Base-by-base conservation (phyloP, 2,797 vertebrate species). In the Smutsia temminckii region DNA sequence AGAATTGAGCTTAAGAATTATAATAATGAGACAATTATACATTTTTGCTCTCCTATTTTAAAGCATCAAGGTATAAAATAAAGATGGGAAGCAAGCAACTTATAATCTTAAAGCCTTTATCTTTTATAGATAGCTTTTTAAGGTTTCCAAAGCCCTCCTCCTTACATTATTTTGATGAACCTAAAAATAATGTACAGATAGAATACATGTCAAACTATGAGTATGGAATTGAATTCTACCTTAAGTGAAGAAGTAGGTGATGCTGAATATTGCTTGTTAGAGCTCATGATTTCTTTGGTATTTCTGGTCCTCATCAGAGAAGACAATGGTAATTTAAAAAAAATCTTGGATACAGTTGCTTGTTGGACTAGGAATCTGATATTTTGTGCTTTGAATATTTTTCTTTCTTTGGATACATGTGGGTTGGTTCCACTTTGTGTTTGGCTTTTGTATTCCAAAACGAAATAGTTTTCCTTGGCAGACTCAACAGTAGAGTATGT, bases 381-480 rank as follows among this genome's bases (percentile, higher is more conserved):
- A 93, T 71, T 42, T 53, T 96, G 12, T 92, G 51, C 95, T 96
- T 95, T 92, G 57, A 90, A 46, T 97, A 92, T 79, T 95, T 85
- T 68, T 71, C 95, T 92, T 90, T 75, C 46, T 93, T 96, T 97
- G 97, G 89, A 37, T 61, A 96, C 66, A 25, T 66, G 91, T 55
- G 34, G 94, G 80, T 96, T 95, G 89, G 88, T 97, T 97, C 94
- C 90, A 95, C 91, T 97, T 97, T 96, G 53, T 95, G 88, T 97
- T 97, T 96, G 94, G 53, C 57, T 97, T 97, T 97, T 98, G 16
- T 83, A 86, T 97, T 97, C 78, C 96, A 96, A 94, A 97, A 96
- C 8, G 81, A 85, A 96, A 97, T 94, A 61, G 25, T 96, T 97
- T 98, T 37, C 40, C 37, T 97, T 97, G 97, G 96, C 72, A 89